Evolutionary conservation across 2,888 invertebrate genomes (phyloP).

Genomic region (Anaspis maculata): DNA sequence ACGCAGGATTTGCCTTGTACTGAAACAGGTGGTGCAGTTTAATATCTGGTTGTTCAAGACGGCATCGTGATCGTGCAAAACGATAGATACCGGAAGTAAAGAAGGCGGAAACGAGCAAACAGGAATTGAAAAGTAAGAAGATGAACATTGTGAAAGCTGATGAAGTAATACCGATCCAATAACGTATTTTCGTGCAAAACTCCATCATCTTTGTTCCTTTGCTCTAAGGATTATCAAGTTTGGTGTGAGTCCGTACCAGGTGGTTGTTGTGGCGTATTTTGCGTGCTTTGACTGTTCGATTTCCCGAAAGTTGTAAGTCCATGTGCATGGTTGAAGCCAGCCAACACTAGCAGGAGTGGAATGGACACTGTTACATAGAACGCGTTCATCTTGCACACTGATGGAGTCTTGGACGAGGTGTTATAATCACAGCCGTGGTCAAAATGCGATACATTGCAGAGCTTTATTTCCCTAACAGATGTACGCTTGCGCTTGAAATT

Average conservation of each 20-base stretch:
- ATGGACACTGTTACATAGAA: conserved; percentile 45
- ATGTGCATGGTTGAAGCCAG: conserved; percentile 41
- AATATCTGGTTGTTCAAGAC: conserved; percentile 1
- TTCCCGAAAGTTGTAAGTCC: conserved; percentile 42
- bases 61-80: conserved; percentile 2
- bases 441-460: conserved; percentile 27
- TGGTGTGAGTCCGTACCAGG: conserved; percentile 28
- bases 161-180: conserved; percentile 23
- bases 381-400: conserved; percentile 35
- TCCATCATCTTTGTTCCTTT: conserved; percentile 12
- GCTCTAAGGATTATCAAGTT: conserved; percentile 8
- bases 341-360: conserved; percentile 46
- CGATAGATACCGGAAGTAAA: conserved; percentile 14
- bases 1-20: conserved; percentile 31
- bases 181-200: conserved; percentile 20
- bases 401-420: conserved; percentile 22
- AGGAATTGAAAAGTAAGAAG: conserved; percentile 11
- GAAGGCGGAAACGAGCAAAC: conserved; percentile 11
- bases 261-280: conserved; percentile 23
- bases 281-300: conserved; percentile 28
- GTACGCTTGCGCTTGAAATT: conserved; percentile 28
- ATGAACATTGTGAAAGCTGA: conserved; percentile 10
- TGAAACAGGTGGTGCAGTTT: conserved; percentile 20
- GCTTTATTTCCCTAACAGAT: conserved; percentile 16
- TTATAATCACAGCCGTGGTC: conserved; percentile 32